Base-by-base conservation (phyloP, 2,888 invertebrate genomes). In the Lamellibrachia columna region DNA sequence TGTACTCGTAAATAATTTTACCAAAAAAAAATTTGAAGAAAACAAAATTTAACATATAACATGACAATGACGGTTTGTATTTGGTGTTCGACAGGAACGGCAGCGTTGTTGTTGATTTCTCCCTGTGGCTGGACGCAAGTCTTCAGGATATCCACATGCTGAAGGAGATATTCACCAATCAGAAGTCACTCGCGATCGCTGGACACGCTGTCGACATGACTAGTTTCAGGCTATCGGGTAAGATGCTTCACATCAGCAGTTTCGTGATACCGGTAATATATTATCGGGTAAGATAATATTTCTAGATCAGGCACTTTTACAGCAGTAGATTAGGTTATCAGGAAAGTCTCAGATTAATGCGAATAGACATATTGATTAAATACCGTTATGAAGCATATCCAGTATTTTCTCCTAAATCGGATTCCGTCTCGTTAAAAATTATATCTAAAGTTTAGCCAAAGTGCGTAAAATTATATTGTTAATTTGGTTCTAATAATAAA, bases 121-220 rank as follows among this genome's bases (percentile, higher is more conserved):
- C 75, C 2, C 75, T 75, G 75, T 75, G 75, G 75, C 22, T 75
- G 75, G 75, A 75, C n/a, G 75, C 75, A 11, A 75, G 75, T 75
- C 75, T 75, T n/a, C 75, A 22, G n/a, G 75, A 75, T n/a, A 6
- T 75, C 22, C 15, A 75, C 75, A 22, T 75, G 75, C 6, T 75
- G 75, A 75, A n/a, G 75, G 75, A 75, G 75, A 75, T 75, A 75
- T 75, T 75, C 75, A 75, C 75, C 75, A 75, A 22, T 15, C 75
- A 22, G 75, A 75, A 75, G 75, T 75, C 75, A 3, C 75, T 75
- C 22, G n/a, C 22, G 75, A 75, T 75, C 0, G 75, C 75, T 75
- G 75, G 75, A 22, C 75, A 75, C n/a, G 22, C 22, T 6, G 75
- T 75, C 75, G 75, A 75, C n/a, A n/a, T 75, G 6, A 75, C 75